These are phyloP conservation scores for Antechinus flavipes DNA, from an alignment of 2,113 vertebrate genomes.

Conservation along the genomic window DNA sequence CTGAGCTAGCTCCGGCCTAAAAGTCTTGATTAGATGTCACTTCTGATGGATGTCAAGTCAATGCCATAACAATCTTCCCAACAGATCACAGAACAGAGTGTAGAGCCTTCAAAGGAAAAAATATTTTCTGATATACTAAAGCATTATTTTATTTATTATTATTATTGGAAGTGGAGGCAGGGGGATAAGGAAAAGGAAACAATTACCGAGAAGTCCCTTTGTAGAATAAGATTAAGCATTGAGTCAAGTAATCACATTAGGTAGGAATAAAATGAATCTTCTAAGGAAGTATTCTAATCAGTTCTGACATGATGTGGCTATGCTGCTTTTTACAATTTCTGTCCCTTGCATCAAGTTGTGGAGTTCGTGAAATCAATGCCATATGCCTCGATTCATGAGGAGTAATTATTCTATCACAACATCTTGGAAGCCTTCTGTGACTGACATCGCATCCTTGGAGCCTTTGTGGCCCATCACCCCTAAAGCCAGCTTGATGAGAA, in stretches of 20 bases:
- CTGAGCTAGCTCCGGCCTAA: neutral
- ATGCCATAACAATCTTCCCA: neutral
- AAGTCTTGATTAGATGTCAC: conserved; percentile 16
- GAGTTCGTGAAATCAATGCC: conserved; percentile 42
- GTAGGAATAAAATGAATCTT: conserved; percentile 42
- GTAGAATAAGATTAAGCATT: conserved; percentile 44
- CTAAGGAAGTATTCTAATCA: conserved; percentile 59
- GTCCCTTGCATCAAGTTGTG: conserved; percentile 62
- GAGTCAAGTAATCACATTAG: conserved; percentile 67
- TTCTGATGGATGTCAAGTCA: conserved; percentile 55
- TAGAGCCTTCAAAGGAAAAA: conserved; percentile 12
- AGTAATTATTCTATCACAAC: conserved; percentile 68
- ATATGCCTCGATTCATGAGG: conserved; percentile 51
- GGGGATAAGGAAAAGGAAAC: conserved; percentile 32
- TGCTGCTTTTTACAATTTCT: conserved; percentile 50
- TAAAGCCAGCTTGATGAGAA: conserved; percentile 38
- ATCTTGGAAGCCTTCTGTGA: conserved; percentile 58
- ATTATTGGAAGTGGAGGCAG: neutral
- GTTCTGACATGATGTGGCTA: conserved; percentile 54
- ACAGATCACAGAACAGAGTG: neutral
- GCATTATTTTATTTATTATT: neutral
- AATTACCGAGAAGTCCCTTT: conserved; percentile 55
- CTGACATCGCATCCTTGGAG: conserved; percentile 63
- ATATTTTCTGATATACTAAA: conserved; percentile 50
- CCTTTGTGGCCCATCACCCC: conserved; percentile 35